phyloP scores from a whole-genome alignment of 2,797 vertebrate genomes.

The Poeciliopsis gracilis region DNA sequence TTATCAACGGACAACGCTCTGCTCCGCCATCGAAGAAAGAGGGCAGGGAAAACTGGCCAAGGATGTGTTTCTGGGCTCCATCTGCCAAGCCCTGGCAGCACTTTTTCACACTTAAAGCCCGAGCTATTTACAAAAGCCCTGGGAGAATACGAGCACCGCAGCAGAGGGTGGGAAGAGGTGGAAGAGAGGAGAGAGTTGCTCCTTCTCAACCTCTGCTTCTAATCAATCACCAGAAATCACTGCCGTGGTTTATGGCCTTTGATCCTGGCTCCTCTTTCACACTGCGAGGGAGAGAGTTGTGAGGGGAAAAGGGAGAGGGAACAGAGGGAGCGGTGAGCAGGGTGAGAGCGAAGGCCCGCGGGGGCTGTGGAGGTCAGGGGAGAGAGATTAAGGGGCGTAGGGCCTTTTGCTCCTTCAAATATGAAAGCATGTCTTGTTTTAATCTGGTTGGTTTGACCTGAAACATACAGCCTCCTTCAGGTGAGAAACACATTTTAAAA shows the following conservation, averaged over 20 bases:
- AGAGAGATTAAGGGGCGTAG: conserved; percentile 59
- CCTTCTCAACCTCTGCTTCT: conserved; percentile 87
- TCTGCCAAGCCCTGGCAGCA: conserved; percentile 72
- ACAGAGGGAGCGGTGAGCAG: conserved; percentile 55
- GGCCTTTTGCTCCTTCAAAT: conserved; percentile 69
- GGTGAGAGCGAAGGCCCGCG: conserved; percentile 59
- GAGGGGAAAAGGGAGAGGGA: conserved; percentile 33
- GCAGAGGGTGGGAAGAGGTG: conserved; percentile 71
- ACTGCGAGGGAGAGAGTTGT: conserved; percentile 65
- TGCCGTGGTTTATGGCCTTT: conserved; percentile 89
- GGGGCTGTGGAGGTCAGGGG: conserved; percentile 67
- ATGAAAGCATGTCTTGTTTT: conserved; percentile 76
- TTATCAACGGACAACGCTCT: conserved; percentile 73
- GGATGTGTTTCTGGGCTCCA: conserved; percentile 64
- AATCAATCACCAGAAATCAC: conserved; percentile 95
- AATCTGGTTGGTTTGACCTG: conserved; percentile 48
- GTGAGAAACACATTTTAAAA: conserved; percentile 8
- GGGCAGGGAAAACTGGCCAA: conserved; percentile 55
- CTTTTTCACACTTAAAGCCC: conserved; percentile 70
- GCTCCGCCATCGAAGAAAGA: conserved; percentile 67
- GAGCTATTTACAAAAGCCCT: conserved; percentile 73
- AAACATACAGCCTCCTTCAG: conserved; percentile 19
- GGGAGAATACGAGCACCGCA: conserved; percentile 63
- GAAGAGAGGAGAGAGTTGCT: conserved; percentile 52
- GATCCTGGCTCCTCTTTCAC: conserved; percentile 92